phyloP scores from a whole-genome alignment of 2,888 invertebrate genomes.

The Willowsia nigromaculata region DNA sequence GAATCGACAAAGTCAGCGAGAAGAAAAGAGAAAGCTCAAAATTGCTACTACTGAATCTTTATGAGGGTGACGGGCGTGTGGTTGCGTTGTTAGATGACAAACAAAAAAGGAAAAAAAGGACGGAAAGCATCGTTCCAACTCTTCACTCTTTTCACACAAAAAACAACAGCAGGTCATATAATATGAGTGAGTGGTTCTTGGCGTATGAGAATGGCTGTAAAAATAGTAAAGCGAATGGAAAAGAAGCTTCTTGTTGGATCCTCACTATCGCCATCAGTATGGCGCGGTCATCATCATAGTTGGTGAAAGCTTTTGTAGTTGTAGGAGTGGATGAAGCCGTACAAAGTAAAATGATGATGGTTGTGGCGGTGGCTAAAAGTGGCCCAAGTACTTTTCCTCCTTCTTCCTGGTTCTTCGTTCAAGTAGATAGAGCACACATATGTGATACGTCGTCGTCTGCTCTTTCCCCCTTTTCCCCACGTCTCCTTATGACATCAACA shows the following conservation, averaged over 20 bases:
- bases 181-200: neutral
- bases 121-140: constrained; percentile 23
- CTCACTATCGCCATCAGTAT: constrained; percentile 40
- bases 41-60: constrained; percentile 42
- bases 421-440: constrained; percentile 42
- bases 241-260: constrained; percentile 29
- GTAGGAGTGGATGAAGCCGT: constrained; percentile 39
- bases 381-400: constrained; percentile 53
- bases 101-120: neutral
- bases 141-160: neutral
- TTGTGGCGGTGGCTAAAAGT: neutral
- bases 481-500: neutral
- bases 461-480: neutral
- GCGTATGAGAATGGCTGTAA: constrained; percentile 21
- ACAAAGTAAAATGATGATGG: constrained; percentile 38
- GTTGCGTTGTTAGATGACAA: constrained; percentile 14
- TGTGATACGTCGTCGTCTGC: constrained; percentile 29
- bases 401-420: neutral
- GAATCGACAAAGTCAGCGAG: neutral
- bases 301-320: neutral
- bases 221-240: constrained; percentile 22
- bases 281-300: neutral
- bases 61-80: constrained; percentile 37
- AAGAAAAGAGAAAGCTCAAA: constrained; percentile 38
- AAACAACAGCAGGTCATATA: constrained; percentile 47